Conservation (phyloP, 2,888 invertebrate species). For the Busseola fusca region DNA sequence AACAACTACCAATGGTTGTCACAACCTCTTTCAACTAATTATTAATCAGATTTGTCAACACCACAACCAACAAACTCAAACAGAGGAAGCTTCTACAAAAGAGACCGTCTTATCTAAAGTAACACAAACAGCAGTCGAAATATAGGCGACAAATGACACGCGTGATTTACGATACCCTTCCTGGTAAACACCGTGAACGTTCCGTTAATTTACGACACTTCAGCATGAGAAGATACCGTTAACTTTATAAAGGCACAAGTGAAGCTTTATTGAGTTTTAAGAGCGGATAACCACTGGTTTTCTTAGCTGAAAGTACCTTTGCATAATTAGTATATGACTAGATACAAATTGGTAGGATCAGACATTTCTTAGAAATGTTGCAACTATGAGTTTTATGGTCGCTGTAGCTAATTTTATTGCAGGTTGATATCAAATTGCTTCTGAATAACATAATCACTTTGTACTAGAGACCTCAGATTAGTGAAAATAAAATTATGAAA, state of each 20-base stretch:
- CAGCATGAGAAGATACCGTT: slow-evolving; percentile 44
- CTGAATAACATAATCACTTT: neutral
- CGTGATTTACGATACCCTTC: slow-evolving; percentile 59
- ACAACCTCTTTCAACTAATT: slow-evolving; percentile 39
- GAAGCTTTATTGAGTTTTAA: slow-evolving; percentile 45
- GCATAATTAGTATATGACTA: slow-evolving; percentile 43
- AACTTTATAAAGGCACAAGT: slow-evolving; percentile 47
- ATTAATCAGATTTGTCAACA: slow-evolving; percentile 52
- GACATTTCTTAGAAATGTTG: slow-evolving; percentile 18
- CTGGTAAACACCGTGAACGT: slow-evolving; percentile 50
- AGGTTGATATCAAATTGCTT: neutral
- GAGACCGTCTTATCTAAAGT: slow-evolving; percentile 39
- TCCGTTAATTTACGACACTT: slow-evolving; percentile 49
- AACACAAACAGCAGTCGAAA: slow-evolving; percentile 49
- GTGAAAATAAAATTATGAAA: neutral
- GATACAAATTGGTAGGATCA: slow-evolving; percentile 21
- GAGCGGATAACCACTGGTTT: slow-evolving; percentile 39
- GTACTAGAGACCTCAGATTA: neutral
- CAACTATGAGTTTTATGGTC: slow-evolving; percentile 1
- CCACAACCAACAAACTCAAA: slow-evolving; percentile 25
- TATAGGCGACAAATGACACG: slow-evolving; percentile 57
- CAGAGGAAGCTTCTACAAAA: slow-evolving; percentile 49
- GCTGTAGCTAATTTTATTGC: slow-evolving; percentile 15
- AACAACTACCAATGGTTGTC: slow-evolving; percentile 3
- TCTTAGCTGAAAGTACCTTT: slow-evolving; percentile 39